A percentile compares a stretch with the other conserved stretches of the same genome.
These are phyloP conservation scores for Gallinago undulata DNA, from an alignment of 2,113 vertebrate species.

Conservation along the genomic window DNA sequence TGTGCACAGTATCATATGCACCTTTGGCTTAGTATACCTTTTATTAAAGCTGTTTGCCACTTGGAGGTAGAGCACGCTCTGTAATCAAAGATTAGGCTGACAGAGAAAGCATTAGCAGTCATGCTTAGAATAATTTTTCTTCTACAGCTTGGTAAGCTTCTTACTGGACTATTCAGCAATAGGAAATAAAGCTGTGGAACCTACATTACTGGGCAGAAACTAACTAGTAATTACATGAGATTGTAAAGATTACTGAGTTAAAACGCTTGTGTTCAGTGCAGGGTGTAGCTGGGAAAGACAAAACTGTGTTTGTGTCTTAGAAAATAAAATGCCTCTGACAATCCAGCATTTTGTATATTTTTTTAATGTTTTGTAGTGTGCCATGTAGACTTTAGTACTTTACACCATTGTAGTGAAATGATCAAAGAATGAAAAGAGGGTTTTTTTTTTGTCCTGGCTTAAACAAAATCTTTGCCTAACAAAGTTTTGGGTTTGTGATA, in stretches of 20 bases:
- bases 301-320: background rate
- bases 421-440: background rate
- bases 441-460: background rate
- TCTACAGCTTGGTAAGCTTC: slow-evolving; percentile 44
- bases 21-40: background rate
- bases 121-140: slow-evolving; percentile 8
- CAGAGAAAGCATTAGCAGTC: slow-evolving; percentile 14
- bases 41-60: background rate
- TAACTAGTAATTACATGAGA: slow-evolving; percentile 33
- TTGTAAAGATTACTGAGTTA: slow-evolving; percentile 9
- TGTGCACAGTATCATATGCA: background rate
- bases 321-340: background rate
- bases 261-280: background rate
- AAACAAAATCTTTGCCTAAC: background rate
- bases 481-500: background rate
- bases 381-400: background rate
- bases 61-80: background rate
- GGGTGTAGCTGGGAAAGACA: background rate
- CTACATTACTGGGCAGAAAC: slow-evolving; percentile 4
- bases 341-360: background rate
- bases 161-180: background rate
- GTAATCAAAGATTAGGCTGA: background rate
- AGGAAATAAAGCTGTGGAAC: slow-evolving; percentile 21
- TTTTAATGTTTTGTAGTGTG: background rate
- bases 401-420: background rate